phyloP scores from a whole-genome alignment of 2,888 invertebrate genomes.

The Apamea epomidion region DNA sequence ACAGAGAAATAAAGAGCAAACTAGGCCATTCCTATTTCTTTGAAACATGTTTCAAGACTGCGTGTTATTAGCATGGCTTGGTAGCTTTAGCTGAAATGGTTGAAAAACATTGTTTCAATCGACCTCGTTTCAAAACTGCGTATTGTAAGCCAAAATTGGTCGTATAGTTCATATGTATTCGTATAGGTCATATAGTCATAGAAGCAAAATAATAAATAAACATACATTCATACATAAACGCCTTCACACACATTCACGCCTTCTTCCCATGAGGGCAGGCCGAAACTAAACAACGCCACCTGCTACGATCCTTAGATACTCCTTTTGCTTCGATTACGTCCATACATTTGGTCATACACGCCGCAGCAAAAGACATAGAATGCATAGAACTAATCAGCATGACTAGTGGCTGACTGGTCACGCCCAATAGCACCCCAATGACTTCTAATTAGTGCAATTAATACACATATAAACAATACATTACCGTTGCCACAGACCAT shows the following conservation, averaged over 20 bases:
- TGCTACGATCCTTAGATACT: background rate
- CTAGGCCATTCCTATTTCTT: background rate
- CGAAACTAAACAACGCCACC: no score
- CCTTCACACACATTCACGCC: background rate
- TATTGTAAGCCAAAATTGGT: background rate
- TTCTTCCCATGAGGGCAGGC: background rate
- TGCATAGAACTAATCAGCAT: constrained; percentile 34
- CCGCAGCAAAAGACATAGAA: constrained; percentile 23
- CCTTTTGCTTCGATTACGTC: background rate
- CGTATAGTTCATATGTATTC: background rate
- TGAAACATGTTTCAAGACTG: no score
- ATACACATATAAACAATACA: constrained; percentile 66
- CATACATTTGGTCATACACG: background rate
- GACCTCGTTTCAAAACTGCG: background rate
- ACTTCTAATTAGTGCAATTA: constrained; percentile 75
- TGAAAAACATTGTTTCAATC: constrained; percentile 1
- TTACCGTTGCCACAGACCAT: constrained; percentile 49
- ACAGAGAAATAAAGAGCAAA: background rate
- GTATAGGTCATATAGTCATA: background rate
- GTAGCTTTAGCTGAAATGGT: background rate
- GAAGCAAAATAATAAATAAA: constrained; percentile 5
- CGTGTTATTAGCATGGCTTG: background rate
- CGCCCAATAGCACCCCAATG: constrained; percentile 69
- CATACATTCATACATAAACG: background rate
- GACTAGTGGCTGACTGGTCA: constrained; percentile 48